Conservation (phyloP, 2,113 vertebrate genomes). For the Rallus limicola region DNA sequence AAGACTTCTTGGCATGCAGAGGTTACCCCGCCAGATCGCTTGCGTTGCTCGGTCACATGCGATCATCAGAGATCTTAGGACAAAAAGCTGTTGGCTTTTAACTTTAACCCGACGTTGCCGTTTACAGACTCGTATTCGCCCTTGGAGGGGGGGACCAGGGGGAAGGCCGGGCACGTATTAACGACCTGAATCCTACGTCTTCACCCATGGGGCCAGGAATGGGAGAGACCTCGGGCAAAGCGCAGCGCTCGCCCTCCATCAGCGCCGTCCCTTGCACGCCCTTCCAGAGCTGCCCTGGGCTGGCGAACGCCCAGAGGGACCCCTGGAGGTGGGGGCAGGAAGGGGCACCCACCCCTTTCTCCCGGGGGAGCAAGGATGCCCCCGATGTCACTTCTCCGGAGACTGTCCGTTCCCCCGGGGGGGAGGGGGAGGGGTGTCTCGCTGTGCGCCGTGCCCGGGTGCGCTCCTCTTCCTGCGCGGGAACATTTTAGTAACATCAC, state of each 20-base stretch:
- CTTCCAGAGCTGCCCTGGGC: neutral
- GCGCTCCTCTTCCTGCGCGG: neutral
- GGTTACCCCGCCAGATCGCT: neutral
- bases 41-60: neutral
- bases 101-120: neutral
- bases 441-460: neutral
- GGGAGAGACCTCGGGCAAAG: neutral
- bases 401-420: neutral
- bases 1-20: neutral
- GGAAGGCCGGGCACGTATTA: neutral
- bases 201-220: neutral
- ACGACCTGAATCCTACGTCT: neutral
- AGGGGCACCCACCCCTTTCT: neutral
- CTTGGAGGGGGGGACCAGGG: neutral
- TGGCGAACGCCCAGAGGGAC: neutral
- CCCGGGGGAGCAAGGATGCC: neutral
- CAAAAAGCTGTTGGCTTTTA: neutral
- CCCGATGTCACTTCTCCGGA: neutral
- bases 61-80: neutral
- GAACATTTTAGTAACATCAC: neutral
- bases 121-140: neutral
- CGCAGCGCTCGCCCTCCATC: neutral
- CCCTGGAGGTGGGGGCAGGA: neutral
- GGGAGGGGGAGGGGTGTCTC: neutral
- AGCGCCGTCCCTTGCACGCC: neutral